A percentile compares a stretch with the other conserved stretches of the same genome.
phyloP scores from a whole-genome alignment of 2,888 invertebrate genomes.

The Lycocerus yunnanus region DNA sequence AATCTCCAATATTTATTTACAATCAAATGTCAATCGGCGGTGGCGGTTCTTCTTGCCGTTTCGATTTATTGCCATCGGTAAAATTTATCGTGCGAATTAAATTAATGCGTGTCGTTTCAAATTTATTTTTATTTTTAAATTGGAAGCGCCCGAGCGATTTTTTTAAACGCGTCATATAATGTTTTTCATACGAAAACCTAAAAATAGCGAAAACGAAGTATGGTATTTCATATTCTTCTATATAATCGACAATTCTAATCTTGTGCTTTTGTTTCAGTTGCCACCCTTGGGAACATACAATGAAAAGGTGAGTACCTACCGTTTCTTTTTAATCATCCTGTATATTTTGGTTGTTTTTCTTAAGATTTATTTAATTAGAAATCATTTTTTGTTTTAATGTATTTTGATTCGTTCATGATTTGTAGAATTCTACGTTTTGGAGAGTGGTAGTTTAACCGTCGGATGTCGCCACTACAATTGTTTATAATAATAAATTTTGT shows the following conservation, averaged over 20 bases:
- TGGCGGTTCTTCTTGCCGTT: background rate
- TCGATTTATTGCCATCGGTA: background rate
- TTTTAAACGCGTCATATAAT: background rate
- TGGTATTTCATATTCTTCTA: background rate
- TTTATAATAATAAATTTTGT: background rate
- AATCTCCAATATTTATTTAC: background rate
- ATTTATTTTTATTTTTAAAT: background rate
- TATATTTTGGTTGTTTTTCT: too few relatives aligned
- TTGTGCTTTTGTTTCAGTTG: constrained; percentile 49
- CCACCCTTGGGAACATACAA: constrained; percentile 52
- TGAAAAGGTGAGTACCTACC: constrained; percentile 49
- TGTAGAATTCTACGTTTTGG: background rate
- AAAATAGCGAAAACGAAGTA: background rate
- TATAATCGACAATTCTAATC: background rate
- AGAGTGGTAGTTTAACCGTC: background rate
- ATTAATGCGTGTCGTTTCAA: background rate
- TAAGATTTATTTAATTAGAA: too few relatives aligned
- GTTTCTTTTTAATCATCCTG: background rate
- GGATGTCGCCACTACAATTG: background rate
- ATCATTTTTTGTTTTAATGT: too few relatives aligned
- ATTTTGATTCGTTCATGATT: background rate
- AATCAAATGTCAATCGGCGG: background rate
- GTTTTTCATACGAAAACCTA: background rate
- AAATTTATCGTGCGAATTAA: background rate
- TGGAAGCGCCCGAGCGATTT: background rate